phyloP scores from a whole-genome alignment of 2,888 invertebrate genomes.

The Heliconius erato region DNA sequence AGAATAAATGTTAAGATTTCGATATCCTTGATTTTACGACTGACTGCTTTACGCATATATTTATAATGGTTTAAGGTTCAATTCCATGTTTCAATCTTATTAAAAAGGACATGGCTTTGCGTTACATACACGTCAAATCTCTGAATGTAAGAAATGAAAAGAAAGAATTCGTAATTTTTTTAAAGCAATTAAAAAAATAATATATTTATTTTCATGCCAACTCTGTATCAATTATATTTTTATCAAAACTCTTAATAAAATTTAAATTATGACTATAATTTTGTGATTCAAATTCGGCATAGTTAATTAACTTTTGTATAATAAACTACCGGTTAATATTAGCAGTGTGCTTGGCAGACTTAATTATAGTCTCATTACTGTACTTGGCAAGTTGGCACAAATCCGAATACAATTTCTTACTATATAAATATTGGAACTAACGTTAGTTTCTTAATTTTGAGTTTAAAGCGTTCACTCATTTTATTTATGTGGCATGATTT shows the following conservation, averaged over 20 bases:
- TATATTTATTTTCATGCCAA: too few species aligned
- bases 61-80: too few species aligned
- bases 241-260: background rate
- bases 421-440: conserved; percentile 6
- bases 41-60: too few species aligned
- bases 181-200: too few species aligned
- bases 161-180: too few species aligned
- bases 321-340: conserved; percentile 32
- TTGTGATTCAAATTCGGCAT: background rate
- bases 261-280: background rate
- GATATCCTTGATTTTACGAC: too few species aligned
- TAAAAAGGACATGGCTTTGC: too few species aligned
- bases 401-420: conserved; percentile 38
- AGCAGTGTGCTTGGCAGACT: conserved; percentile 35
- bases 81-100: too few species aligned
- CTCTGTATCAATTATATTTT: background rate
- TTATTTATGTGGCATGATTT: background rate
- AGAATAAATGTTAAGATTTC: too few species aligned
- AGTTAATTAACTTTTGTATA: conserved; percentile 4
- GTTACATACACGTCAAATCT: too few species aligned
- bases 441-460: background rate
- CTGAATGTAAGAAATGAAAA: too few species aligned
- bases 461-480: background rate
- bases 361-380: conserved; percentile 40
- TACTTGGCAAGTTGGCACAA: conserved; percentile 39